Evolutionary conservation across 2,888 invertebrate genomes (phyloP).

Genomic region (Pristionchus exspectatus): DNA sequence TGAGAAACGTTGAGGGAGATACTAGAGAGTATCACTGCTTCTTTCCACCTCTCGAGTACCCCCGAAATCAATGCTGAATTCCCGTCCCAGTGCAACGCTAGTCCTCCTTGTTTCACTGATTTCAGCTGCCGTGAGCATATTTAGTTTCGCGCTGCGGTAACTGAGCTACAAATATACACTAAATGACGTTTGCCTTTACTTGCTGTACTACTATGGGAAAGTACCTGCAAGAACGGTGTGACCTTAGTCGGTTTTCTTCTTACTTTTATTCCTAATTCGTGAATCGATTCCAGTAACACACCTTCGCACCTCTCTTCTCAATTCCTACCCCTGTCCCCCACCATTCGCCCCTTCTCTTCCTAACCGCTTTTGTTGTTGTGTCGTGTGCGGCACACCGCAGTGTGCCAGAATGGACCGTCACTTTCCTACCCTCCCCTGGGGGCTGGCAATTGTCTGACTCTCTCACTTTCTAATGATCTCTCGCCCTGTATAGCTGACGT

Average conservation of each 20-base stretch:
- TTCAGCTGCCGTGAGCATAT: background rate
- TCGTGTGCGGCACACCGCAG: background rate
- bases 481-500: background rate
- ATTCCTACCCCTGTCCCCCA: background rate
- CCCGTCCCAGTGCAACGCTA: background rate
- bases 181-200: too few species aligned
- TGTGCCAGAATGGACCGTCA: conserved; percentile 37
- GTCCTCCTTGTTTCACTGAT: background rate
- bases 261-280: background rate
- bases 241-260: too few species aligned
- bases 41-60: background rate
- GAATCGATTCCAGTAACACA: background rate
- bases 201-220: too few species aligned
- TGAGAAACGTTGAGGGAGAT: background rate
- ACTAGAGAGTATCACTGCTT: conserved; percentile 19
- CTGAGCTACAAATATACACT: too few species aligned
- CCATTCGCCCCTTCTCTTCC: background rate
- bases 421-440: background rate
- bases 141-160: too few species aligned
- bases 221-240: too few species aligned
- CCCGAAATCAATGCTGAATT: background rate
- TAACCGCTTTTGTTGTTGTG: conserved; percentile 45
- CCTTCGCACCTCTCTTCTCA: background rate
- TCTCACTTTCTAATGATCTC: background rate
- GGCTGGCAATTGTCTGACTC: background rate